Conservation (phyloP, 2,113 vertebrate genomes). For the Gobio gobio region DNA sequence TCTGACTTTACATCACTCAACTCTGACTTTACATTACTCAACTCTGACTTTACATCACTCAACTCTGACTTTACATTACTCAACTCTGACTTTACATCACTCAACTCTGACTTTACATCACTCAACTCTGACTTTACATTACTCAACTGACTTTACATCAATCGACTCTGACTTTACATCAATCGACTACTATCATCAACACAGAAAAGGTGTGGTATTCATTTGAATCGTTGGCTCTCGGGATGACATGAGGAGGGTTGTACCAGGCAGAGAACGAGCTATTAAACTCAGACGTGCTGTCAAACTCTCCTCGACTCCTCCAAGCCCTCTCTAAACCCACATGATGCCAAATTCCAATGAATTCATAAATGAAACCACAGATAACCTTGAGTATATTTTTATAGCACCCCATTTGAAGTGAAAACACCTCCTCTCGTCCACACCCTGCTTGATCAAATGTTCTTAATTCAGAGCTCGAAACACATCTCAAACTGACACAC, state of each 20-base stretch:
- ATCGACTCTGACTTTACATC: too few relatives aligned
- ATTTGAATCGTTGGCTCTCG: neutral
- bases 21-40: too few relatives aligned
- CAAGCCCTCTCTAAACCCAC: neutral
- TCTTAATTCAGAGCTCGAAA: neutral
- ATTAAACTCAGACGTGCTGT: constrained; percentile 10
- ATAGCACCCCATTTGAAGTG: neutral
- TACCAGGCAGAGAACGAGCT: neutral
- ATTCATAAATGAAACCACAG: neutral
- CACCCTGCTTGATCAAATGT: constrained; percentile 30
- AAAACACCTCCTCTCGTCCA: constrained; percentile 25
- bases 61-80: too few relatives aligned
- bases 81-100: too few relatives aligned
- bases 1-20: too few relatives aligned
- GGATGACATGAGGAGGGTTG: neutral
- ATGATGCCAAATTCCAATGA: neutral
- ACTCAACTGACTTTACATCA: too few relatives aligned
- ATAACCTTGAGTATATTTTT: neutral
- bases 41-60: too few relatives aligned
- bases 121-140: too few relatives aligned
- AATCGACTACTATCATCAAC: too few relatives aligned
- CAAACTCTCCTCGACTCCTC: neutral
- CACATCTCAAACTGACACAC: neutral
- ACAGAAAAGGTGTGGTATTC: too few relatives aligned
- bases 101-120: too few relatives aligned